Evolutionary conservation across 2,797 vertebrate genomes (phyloP), one percentile per base, ranked within the genome.

Genomic region (Neomorphus geoffroyi): DNA sequence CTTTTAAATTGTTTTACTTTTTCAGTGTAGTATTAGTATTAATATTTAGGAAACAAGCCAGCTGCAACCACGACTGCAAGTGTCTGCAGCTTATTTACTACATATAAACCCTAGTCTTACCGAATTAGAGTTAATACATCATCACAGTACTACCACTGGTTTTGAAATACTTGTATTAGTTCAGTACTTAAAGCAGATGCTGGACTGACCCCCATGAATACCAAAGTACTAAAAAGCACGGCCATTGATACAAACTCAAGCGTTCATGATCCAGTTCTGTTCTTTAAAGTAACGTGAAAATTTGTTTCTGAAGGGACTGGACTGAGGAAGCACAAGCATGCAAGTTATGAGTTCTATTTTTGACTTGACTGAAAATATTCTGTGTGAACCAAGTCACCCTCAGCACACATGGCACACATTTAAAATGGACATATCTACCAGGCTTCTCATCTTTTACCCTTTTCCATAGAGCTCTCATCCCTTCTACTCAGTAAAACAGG

Each of bases 1-100:
- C 95, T 94, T 96, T 97, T 88, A 96, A 96, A 96, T 89, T 97
- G 96, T 98, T 97, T 97, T 98, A 97, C 84, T 93, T 97, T 79
- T 58, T 61, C 93, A 88, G 90, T 77, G 79, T 45, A 80, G 73
- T 85, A 96, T 97, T 96, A 97, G 93, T 93, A 97, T 97, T 98
- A 97, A 97, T 97, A 96, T 97, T 98, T 97, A 96, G 96, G 97
- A 97, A 98, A 98, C 92, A 97, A 95, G 96, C 92, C 83, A 96
- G 94, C 85, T 92, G 64, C 43, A 96, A 88, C 64, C 58, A 92
- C 86, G 91, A 62, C 33, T 90, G 75, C 33, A 90, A 64, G 75
- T 89, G 67, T 84, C 93, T 93, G 74, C 37, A 70, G 51, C 80
- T 94, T 91, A 94, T 90, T 88, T 92, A 77, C 86, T 78, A 24